Base-by-base conservation (phyloP, 2,888 invertebrate species). In the Nematopogon swammerdamellus region DNA sequence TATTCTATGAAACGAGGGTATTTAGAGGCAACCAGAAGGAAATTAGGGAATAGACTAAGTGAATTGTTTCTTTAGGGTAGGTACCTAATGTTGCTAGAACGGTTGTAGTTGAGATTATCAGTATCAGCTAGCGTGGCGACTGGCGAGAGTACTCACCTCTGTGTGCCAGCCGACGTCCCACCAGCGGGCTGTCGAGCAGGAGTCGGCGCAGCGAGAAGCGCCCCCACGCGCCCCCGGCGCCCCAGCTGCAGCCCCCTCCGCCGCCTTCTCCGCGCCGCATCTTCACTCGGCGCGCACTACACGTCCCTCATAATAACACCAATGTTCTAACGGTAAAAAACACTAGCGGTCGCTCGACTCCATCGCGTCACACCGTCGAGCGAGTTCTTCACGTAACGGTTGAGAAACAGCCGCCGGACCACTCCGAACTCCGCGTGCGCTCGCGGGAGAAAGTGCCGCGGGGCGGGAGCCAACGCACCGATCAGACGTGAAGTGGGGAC, bases 181-280 rank as follows among this genome's bases (percentile, higher is more conserved):
- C 81, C 18, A 88, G 75, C 2, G 88, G 88, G 64, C 87, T 87
- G 57, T 88, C 85, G 52, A 88, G 85, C 51, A 89, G 80, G 54
- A 89, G 72, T 53, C 87, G 82, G 46, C 88, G 81, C 43, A 89
- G 68, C 18, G 88, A 89, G 80, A 87, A 87, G 59, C 88, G 74
- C 54, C 79, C 74, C 48, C 77, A 65, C 55, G 75, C 64, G 51
- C 77, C 79, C 53, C 58, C 57, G 45, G 76, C 73, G 55, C 77
- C 74, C 70, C 79, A 75, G 61, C 74, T 68, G 55, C 75, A 73
- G 55, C 74, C 72, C 45, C 69, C 67, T 11, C 57, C 57, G 51
- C 69, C 67, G 60, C 74, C 66, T 49, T 47, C 48, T 54, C 75
- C 74, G 52, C 76, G 72, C 55, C 76, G 61, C 44, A 36, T 36